Percentiles rank a stretch among this genome's conserved stretches.
phyloP scores from a whole-genome alignment of 1,140 invertebrate genomes.

The Euwallacea similis region DNA sequence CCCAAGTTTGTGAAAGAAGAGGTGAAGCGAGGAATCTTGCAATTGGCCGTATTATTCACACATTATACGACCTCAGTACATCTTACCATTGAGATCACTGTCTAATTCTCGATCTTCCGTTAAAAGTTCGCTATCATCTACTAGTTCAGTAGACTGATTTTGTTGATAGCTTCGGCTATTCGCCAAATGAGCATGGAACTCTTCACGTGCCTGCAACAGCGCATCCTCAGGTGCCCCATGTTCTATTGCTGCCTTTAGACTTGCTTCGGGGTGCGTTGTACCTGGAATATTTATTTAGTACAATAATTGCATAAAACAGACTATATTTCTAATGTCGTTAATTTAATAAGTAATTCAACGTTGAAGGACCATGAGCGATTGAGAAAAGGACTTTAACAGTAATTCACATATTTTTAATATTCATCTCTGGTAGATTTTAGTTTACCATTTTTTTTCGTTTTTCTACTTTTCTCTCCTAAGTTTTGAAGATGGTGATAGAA shows the following conservation, averaged over 20 bases:
- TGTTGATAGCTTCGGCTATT: constrained; percentile 69
- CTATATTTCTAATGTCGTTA: too few relatives aligned
- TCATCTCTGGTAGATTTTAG: too few relatives aligned
- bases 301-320: too few relatives aligned
- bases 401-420: too few relatives aligned
- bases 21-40: too few relatives aligned
- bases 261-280: constrained; percentile 89
- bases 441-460: too few relatives aligned
- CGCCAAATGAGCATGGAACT: constrained; percentile 88
- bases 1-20: too few relatives aligned
- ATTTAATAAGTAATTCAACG: too few relatives aligned
- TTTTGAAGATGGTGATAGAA: too few relatives aligned
- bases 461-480: too few relatives aligned
- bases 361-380: too few relatives aligned
- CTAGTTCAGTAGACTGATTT: constrained; percentile 75
- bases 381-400: too few relatives aligned
- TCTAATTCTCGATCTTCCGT: constrained; percentile 92
- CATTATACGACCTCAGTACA: constrained; percentile 1
- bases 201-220: constrained; percentile 87
- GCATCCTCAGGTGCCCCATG: constrained; percentile 91
- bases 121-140: constrained; percentile 89
- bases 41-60: background rate
- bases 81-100: constrained; percentile 82
- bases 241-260: constrained; percentile 83
- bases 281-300: background rate